Conservation (phyloP, 2,888 invertebrate genomes). For the Oscheius sp. region DNA sequence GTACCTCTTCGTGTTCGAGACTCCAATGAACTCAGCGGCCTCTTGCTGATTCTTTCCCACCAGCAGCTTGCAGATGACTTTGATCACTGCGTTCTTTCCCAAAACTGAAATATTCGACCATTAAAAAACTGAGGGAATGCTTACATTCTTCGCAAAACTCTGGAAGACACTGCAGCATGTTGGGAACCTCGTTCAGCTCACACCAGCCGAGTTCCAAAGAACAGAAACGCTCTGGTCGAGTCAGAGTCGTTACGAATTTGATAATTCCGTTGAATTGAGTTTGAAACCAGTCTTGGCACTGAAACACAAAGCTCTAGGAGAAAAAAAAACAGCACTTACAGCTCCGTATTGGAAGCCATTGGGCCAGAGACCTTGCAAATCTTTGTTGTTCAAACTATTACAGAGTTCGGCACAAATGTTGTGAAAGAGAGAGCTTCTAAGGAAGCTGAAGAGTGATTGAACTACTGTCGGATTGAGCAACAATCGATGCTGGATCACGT, state of each 20-base stretch:
- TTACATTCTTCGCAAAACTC: conserved; percentile 58
- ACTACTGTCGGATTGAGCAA: conserved; percentile 39
- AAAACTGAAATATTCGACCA: conserved; percentile 40
- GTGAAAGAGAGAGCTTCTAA: conserved; percentile 48
- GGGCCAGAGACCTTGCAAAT: conserved; percentile 42
- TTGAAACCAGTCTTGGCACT: conserved; percentile 49
- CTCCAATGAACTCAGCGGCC: conserved; percentile 53
- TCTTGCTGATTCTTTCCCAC: conserved; percentile 42
- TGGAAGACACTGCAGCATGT: conserved; percentile 56
- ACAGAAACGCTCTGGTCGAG: conserved; percentile 53
- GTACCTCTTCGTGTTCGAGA: conserved; percentile 44
- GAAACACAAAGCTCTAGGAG: not conserved
- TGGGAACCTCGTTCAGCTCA: conserved; percentile 58
- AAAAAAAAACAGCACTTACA: conserved; percentile 17
- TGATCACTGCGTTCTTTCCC: conserved; percentile 44
- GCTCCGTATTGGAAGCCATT: conserved; percentile 45
- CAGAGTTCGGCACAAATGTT: conserved; percentile 55
- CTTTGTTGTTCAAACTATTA: conserved; percentile 1
- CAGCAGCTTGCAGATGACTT: conserved; percentile 51
- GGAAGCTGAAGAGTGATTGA: conserved; percentile 39
- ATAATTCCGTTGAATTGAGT: conserved; percentile 42
- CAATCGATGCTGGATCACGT: conserved; percentile 51
- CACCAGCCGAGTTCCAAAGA: conserved; percentile 58
- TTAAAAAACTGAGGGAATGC: conserved; percentile 7
- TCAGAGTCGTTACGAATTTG: conserved; percentile 42